phyloP scores from a whole-genome alignment of 2,888 invertebrate genomes.

The Diogma glabrata region DNA sequence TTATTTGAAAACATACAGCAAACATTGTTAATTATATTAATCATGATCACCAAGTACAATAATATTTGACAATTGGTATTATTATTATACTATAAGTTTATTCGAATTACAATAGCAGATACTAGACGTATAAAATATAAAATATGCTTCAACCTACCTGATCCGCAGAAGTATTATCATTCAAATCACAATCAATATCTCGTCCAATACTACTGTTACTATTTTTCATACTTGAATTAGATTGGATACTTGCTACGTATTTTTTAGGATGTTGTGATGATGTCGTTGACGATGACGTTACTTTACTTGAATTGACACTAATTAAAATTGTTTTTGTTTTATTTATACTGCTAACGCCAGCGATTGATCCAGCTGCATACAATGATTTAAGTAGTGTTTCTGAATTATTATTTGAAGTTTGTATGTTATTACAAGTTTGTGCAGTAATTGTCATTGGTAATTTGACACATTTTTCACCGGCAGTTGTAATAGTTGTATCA shows the following conservation, averaged over 20 bases:
- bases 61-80: too few relatives aligned
- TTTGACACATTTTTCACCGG: conserved; percentile 59
- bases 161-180: conserved; percentile 53
- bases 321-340: conserved; percentile 38
- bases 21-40: too few relatives aligned
- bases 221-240: conserved; percentile 27
- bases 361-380: conserved; percentile 49
- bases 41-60: too few relatives aligned
- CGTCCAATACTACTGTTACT: conserved; percentile 2
- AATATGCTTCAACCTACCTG: too few relatives aligned
- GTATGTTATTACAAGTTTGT: conserved; percentile 14
- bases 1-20: too few relatives aligned
- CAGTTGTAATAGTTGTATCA: conserved; percentile 44
- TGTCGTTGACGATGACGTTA: too few relatives aligned
- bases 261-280: conserved; percentile 2
- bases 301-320: conserved; percentile 24
- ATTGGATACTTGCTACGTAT: too few relatives aligned
- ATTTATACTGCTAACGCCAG: conserved; percentile 51
- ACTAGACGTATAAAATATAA: too few relatives aligned
- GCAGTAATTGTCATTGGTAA: conserved; percentile 35
- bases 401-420: conserved; percentile 19
- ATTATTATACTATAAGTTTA: too few relatives aligned
- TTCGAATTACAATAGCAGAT: too few relatives aligned
- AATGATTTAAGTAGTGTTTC: conserved; percentile 39
- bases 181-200: conserved; percentile 28